Evolutionary conservation across 2,113 vertebrate genomes (phyloP), one percentile per base, ranked within the genome.

Genomic region (Lasiurus cinereus): DNA sequence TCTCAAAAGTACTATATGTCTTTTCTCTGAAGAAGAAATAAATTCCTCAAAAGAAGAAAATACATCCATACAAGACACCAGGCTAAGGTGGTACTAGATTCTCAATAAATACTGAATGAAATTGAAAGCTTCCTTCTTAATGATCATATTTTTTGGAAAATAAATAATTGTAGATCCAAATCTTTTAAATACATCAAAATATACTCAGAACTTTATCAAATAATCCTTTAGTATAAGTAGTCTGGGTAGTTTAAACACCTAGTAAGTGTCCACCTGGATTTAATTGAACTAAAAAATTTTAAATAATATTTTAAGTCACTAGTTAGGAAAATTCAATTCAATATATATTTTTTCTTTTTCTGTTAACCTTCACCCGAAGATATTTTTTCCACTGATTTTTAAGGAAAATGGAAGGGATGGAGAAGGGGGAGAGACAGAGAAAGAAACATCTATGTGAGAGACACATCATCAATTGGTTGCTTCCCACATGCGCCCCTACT

Each of bases 91-190:
- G 12, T 46, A 64, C 70, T 1, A 48, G 83, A 46, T 36, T 87
- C 27, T 69, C 56, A 82, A 76, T 62, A 74, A 86, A 93, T 33
- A 83, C 43, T 64, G 43, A 90, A 74, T 54, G 77, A 33, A 82
- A 83, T 62, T 27, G 5, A 91, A 59, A 77, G 43, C 6, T 36
- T n/a, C 73, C 5, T 70, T 77, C 43, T 31, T 70, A 83, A 4
- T 72, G 62, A 21, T 56, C 72, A 11, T 64, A 66, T 88, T 91
- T 91, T 91, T 96, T 83, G 5, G 43, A 62, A 93, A 96, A 77
- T 76, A 18, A 84, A 33, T 50, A 95, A 72, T 27, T 93, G 11
- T 90, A 46, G 18, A 70, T 90, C 22, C 59, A 87, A 93, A 77
- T 5, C 21, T 90, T 50, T 31, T 52, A 27, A 77, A 87, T 70